Conservation (phyloP, 2,797 vertebrate genomes). For the Anisognathus igniventris region DNA sequence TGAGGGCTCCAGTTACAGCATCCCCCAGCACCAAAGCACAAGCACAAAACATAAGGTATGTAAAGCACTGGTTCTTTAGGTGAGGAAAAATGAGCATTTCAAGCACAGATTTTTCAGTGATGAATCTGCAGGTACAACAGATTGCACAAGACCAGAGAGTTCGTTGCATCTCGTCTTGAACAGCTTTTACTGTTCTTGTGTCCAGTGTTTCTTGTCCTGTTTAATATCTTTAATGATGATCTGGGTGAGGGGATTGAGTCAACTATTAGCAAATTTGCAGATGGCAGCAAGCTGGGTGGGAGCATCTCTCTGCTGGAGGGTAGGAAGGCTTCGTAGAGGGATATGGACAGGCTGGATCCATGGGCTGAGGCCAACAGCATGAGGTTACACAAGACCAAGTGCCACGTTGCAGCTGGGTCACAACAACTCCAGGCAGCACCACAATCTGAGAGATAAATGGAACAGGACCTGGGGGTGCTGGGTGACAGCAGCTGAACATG, state of each 20-base stretch:
- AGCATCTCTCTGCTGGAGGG: background rate
- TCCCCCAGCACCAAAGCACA: rapidly evolving
- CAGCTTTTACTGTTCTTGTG: background rate
- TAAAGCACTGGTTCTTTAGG: background rate
- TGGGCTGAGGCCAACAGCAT: background rate
- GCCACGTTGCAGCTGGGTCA: background rate
- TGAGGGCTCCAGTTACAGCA: background rate
- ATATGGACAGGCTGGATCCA: background rate
- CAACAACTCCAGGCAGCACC: background rate
- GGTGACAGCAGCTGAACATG: no score
- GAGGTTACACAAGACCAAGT: background rate
- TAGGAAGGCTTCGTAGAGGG: background rate
- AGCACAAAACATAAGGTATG: background rate
- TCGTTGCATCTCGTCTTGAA: background rate
- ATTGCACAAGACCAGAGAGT: background rate
- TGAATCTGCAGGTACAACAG: background rate
- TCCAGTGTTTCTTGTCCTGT: background rate
- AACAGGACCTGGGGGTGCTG: background rate
- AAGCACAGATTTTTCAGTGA: background rate
- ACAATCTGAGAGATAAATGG: background rate
- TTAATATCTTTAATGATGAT: background rate
- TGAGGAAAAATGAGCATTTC: background rate
- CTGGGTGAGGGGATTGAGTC: background rate
- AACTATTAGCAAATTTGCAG: background rate
- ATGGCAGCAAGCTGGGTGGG: background rate